Conservation (phyloP, 1,140 invertebrate genomes). For the Galleria mellonella region DNA sequence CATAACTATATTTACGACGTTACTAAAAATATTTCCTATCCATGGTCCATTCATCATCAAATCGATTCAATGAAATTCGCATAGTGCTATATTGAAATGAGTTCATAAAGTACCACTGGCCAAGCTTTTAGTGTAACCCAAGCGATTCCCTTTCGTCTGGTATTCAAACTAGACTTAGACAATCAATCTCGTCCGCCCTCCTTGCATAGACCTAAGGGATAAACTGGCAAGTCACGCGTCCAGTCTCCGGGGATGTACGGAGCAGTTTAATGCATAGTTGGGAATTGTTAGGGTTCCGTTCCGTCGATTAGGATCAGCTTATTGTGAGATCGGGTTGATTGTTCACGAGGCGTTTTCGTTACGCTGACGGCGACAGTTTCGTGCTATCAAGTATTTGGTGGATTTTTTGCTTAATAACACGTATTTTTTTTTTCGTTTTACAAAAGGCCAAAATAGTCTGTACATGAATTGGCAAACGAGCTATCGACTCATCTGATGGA, state of each 20-base stretch:
- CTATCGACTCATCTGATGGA: too few species aligned
- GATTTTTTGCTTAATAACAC: too few species aligned
- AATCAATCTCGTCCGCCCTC: slow-evolving; percentile 54
- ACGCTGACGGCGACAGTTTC: slow-evolving; percentile 10
- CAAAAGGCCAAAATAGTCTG: too few species aligned
- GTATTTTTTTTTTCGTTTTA: neutral
- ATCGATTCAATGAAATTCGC: too few species aligned
- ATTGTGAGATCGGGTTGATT: neutral
- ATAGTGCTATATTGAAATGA: too few species aligned
- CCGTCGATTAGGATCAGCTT: slow-evolving; percentile 27
- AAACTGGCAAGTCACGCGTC: slow-evolving; percentile 49
- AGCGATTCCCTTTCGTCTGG: neutral
- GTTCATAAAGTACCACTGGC: too few species aligned
- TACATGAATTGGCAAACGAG: too few species aligned
- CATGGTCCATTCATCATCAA: too few species aligned
- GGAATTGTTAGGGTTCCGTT: slow-evolving; percentile 17
- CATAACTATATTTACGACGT: too few species aligned
- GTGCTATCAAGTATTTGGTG: neutral
- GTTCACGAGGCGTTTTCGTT: slow-evolving; percentile 5
- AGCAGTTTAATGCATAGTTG: slow-evolving; percentile 43
- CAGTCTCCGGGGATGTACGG: slow-evolving; percentile 36
- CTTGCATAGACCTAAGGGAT: slow-evolving; percentile 32
- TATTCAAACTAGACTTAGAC: slow-evolving; percentile 51
- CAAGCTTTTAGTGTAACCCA: neutral
- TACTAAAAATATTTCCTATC: too few species aligned